Conservation (phyloP, 92 coral and sea anemone species). For the Parazoanthus swiftii region DNA sequence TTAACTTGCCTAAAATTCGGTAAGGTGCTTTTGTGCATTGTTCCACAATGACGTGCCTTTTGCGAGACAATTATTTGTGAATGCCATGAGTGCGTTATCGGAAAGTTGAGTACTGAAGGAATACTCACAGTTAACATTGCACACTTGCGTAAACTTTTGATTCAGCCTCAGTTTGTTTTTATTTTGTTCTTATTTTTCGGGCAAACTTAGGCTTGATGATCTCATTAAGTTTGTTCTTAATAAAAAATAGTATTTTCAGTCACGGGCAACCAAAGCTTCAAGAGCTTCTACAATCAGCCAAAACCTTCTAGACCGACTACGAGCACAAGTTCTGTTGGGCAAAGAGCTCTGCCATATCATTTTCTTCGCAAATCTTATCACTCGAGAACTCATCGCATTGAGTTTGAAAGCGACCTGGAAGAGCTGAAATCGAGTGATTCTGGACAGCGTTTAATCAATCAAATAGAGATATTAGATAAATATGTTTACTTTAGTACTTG, state of each 20-base stretch:
- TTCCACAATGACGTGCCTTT: too few species aligned
- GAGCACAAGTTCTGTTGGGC: not conserved
- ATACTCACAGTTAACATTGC: too few species aligned
- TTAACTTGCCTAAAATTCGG: too few species aligned
- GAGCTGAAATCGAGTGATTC: slow-evolving; percentile 13
- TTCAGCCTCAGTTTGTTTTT: not conserved
- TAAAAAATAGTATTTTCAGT: not conserved
- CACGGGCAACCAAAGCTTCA: slow-evolving; percentile 1
- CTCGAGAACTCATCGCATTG: slow-evolving; percentile 29
- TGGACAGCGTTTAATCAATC: not conserved
- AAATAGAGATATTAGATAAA: not conserved
- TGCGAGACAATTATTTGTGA: too few species aligned
- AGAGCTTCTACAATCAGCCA: not conserved
- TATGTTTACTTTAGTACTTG: not conserved
- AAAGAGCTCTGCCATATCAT: slow-evolving; percentile 30
- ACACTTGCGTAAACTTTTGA: too few species aligned
- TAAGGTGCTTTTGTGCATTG: too few species aligned
- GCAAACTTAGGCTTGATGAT: not conserved
- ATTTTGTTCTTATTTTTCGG: too few species aligned
- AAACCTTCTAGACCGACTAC: slow-evolving; percentile 11
- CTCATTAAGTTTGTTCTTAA: not conserved
- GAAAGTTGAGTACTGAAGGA: too few species aligned
- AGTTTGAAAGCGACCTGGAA: slow-evolving; percentile 25
- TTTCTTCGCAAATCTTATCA: slow-evolving; percentile 39
- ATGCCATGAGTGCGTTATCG: too few species aligned